Conservation (phyloP, 2,113 vertebrate species). For the Bubo bubo region DNA sequence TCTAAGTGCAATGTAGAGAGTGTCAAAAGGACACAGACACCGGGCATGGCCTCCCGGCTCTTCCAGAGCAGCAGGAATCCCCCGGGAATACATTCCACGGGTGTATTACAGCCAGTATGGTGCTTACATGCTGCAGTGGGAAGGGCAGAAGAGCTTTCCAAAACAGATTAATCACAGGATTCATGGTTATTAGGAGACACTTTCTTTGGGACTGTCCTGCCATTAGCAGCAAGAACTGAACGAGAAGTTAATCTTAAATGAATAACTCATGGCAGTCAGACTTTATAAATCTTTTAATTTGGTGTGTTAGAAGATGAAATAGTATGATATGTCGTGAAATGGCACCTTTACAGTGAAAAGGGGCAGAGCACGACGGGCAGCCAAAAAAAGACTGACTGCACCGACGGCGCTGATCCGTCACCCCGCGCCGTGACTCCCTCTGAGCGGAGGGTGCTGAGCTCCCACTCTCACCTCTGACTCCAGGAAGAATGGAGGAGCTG, state of each 20-base stretch:
- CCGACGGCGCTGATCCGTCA: fast-evolving
- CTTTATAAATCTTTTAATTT: not conserved
- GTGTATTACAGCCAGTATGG: fast-evolving
- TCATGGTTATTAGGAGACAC: not conserved
- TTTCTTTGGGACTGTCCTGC: not conserved
- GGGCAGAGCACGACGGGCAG: not conserved
- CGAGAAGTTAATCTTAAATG: not conserved
- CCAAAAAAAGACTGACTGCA: not conserved
- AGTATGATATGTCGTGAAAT: fast-evolving
- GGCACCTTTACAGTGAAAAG: not conserved
- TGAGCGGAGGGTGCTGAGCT: not conserved
- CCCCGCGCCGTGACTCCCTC: not conserved
- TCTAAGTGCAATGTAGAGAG: not conserved
- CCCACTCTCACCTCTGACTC: not conserved
- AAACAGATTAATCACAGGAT: not conserved
- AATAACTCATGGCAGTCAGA: not conserved
- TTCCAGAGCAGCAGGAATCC: not conserved
- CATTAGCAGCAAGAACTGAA: not conserved
- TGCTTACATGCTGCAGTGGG: fast-evolving
- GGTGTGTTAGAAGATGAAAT: not conserved
- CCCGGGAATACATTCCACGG: fast-evolving
- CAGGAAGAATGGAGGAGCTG: not conserved
- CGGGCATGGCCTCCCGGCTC: fast-evolving
- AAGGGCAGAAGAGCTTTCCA: not conserved
- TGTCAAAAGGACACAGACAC: fast-evolving